Conservation (phyloP, 2,888 invertebrate species). For the Spialia ferax region DNA sequence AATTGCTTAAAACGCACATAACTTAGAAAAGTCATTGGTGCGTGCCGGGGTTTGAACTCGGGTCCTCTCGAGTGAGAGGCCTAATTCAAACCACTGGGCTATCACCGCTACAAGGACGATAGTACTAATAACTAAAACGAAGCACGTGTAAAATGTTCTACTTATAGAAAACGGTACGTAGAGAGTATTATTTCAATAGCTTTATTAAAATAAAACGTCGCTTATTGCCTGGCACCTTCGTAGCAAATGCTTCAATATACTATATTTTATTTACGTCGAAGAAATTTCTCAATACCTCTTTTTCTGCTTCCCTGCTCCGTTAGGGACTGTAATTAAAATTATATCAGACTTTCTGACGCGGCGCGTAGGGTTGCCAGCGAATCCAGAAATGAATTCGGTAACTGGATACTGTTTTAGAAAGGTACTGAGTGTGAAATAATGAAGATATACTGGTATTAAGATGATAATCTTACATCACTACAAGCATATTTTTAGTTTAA, state of each 20-base stretch:
- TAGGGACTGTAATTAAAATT: conserved; percentile 55
- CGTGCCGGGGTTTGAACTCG: no score
- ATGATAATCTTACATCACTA: no score
- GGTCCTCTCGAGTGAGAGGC: no score
- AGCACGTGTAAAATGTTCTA: no score
- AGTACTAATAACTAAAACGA: no score
- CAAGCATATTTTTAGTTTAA: no score
- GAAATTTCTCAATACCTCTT: conserved; percentile 29
- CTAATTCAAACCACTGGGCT: no score
- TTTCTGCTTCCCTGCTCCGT: conserved; percentile 45
- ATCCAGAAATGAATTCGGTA: neutral
- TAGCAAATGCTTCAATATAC: neutral
- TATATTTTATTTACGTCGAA: conserved; percentile 17
- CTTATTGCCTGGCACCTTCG: conserved; percentile 9
- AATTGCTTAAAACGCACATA: no score
- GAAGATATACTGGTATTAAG: neutral
- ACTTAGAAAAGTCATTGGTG: no score
- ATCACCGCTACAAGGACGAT: no score
- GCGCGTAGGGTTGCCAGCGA: conserved; percentile 38
- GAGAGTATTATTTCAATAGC: neutral
- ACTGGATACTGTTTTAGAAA: neutral
- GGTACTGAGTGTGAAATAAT: neutral
- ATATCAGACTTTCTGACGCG: conserved; percentile 50
- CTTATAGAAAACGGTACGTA: neutral
- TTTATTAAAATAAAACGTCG: neutral